These are phyloP conservation scores for Smithornis capensis DNA, from an alignment of 2,113 vertebrate genomes.

Conservation along the genomic window DNA sequence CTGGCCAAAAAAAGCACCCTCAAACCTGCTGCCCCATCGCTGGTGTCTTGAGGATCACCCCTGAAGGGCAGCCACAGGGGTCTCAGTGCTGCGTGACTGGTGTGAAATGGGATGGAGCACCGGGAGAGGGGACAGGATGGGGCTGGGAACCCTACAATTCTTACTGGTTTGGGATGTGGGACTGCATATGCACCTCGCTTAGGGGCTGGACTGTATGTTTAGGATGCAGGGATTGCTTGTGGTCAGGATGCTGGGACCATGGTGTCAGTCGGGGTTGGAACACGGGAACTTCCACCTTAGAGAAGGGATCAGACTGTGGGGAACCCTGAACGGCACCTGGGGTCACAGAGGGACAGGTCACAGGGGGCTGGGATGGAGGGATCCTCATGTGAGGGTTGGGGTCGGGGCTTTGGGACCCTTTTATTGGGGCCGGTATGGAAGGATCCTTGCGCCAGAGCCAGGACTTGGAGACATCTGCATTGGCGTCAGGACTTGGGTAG, in stretches of 20 bases:
- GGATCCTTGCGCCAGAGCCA: rapidly evolving
- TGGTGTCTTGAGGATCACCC: neutral
- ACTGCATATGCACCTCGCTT: neutral
- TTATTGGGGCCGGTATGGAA: rapidly evolving
- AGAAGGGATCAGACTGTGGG: no score
- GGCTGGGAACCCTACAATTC: neutral
- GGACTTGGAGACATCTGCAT: neutral
- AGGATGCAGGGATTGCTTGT: rapidly evolving
- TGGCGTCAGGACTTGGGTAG: neutral
- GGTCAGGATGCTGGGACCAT: neutral
- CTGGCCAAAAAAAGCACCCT: neutral
- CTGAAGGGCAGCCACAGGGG: neutral
- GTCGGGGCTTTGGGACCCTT: neutral
- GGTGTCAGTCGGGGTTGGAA: neutral
- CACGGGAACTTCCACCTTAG: neutral
- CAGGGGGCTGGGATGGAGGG: neutral
- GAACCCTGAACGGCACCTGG: neutral
- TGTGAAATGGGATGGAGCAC: rapidly evolving
- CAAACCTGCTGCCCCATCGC: neutral
- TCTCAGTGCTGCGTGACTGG: neutral
- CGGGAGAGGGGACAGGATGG: no score
- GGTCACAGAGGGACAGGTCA: neutral
- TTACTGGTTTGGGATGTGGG: neutral
- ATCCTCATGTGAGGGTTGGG: neutral
- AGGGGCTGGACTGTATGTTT: rapidly evolving